Evolutionary conservation across 1,140 invertebrate genomes (phyloP).

Genomic region (Drosophila orena): DNA sequence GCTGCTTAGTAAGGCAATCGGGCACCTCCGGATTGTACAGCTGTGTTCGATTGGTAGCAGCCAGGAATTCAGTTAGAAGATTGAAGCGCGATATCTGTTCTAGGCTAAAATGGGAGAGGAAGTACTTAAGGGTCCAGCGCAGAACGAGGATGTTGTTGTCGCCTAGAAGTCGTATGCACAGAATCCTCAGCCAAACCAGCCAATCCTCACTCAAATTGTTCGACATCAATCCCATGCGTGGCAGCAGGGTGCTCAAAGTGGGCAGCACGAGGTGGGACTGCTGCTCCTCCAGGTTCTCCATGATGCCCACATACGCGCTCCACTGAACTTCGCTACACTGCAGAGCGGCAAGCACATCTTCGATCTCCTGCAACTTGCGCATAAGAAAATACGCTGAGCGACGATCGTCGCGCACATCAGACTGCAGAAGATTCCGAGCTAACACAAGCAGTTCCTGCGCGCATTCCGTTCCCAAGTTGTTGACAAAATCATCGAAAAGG

Average conservation of each 20-base stretch:
- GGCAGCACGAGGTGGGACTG: conserved; percentile 87
- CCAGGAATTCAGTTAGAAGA: conserved; percentile 55
- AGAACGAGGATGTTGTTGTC: conserved; percentile 85
- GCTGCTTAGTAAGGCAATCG: conserved; percentile 22
- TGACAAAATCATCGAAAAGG: conserved; percentile 57
- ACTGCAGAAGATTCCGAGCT: conserved; percentile 46
- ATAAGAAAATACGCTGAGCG: conserved; percentile 64
- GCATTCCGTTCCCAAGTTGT: conserved; percentile 43
- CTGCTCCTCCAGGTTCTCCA: conserved; percentile 88
- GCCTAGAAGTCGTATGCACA: conserved; percentile 84
- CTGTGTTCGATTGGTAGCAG: conserved; percentile 66
- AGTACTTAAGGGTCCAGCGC: conserved; percentile 83
- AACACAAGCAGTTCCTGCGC: conserved; percentile 29
- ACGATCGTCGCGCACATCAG: conserved; percentile 52
- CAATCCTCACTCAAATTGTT: conserved; percentile 18
- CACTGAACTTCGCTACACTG: conserved; percentile 49
- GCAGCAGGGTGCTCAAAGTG: conserved; percentile 74
- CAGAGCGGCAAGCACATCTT: conserved; percentile 6
- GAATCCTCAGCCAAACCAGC: conserved; percentile 83
- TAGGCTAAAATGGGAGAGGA: conserved; percentile 47
- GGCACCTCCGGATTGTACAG: conserved; percentile 60
- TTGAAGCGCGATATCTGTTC: conserved; percentile 19
- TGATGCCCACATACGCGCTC: conserved; percentile 71
- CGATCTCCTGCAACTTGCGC: conserved; percentile 42
- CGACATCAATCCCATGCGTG: conserved; percentile 53